phyloP scores from a whole-genome alignment of 2,113 vertebrate genomes.

The Columba livia region DNA sequence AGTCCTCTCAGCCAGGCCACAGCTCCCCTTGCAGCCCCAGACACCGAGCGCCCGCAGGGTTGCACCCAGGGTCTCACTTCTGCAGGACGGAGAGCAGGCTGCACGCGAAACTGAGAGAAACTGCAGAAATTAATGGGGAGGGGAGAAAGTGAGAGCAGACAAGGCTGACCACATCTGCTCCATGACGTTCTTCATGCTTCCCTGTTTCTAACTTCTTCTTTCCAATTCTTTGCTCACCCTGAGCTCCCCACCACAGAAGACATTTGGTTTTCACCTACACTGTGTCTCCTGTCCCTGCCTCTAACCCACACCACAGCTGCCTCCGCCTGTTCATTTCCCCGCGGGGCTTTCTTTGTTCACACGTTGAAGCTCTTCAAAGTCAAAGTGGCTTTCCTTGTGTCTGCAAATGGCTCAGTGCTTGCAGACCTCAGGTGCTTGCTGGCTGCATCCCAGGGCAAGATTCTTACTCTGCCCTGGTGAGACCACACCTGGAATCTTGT shows the following conservation, averaged over 20 bases:
- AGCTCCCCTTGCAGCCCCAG: background rate
- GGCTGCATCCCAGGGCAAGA: background rate
- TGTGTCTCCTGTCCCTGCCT: background rate
- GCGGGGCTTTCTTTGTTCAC: background rate
- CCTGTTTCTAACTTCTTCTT: background rate
- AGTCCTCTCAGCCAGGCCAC: background rate
- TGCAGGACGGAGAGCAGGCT: background rate
- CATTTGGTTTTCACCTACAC: background rate
- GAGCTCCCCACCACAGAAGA: background rate
- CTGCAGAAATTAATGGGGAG: background rate
- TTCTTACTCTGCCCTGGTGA: background rate
- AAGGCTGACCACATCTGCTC: background rate
- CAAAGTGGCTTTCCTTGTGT: background rate
- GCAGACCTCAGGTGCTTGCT: background rate
- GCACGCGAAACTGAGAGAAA: background rate
- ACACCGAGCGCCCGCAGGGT: fast-evolving
- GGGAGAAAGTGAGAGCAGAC: too few species aligned
- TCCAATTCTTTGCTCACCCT: background rate
- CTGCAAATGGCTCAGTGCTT: background rate
- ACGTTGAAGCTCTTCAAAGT: background rate
- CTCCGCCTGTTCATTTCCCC: background rate
- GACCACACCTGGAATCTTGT: too few species aligned
- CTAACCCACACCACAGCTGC: background rate
- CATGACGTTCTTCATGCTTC: fast-evolving
- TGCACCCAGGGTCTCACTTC: background rate